Evolutionary conservation across 2,888 invertebrate genomes (phyloP).

Genomic region (Xestia ashworthii): DNA sequence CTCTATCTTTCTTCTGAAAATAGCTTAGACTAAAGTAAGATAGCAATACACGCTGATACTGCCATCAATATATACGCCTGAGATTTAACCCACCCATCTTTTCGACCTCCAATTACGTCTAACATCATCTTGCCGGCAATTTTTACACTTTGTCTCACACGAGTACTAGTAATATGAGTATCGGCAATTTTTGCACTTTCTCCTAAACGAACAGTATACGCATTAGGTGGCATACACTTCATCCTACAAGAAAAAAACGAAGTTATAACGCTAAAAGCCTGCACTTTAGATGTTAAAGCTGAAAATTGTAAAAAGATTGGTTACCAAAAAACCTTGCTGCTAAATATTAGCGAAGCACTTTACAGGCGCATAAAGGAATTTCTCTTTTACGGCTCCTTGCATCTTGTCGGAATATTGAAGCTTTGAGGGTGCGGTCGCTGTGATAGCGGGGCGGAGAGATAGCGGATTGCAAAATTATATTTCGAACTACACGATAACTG

Average conservation of each 20-base stretch:
- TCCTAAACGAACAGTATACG: background rate
- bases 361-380: conserved; percentile 77
- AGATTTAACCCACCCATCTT: too few species aligned
- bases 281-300: conserved; percentile 66
- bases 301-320: conserved; percentile 69
- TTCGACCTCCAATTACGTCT: conserved; percentile 3
- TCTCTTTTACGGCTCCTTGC: conserved; percentile 75
- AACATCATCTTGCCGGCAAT: conserved; percentile 3
- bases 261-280: conserved; percentile 65
- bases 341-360: conserved; percentile 76
- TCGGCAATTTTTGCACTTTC: background rate
- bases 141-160: background rate
- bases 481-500: too few species aligned
- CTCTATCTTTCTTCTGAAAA: background rate
- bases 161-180: background rate
- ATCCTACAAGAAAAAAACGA: conserved; percentile 49
- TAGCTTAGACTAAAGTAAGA: background rate
- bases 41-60: background rate
- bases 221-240: conserved; percentile 5
- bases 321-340: conserved; percentile 71
- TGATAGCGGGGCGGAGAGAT: conserved; percentile 49
- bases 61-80: background rate
- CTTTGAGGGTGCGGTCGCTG: conserved; percentile 60
- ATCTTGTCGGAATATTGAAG: conserved; percentile 83
- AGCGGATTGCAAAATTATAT: background rate